A percentile compares a stretch with the other conserved stretches of the same genome.
phyloP scores from a whole-genome alignment of 2,888 invertebrate species.

The Carabus problematicus region DNA sequence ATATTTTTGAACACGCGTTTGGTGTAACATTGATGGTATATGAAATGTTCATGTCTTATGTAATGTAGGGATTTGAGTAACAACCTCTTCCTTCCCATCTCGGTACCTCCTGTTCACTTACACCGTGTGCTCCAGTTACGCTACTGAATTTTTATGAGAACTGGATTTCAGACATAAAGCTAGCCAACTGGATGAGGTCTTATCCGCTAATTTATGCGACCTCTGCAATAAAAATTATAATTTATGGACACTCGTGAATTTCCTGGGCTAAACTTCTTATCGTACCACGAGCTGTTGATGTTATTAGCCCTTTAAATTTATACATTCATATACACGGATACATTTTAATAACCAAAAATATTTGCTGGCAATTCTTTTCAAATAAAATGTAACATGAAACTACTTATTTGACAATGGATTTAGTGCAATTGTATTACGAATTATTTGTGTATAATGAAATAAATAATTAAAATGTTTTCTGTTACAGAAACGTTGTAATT shows the following conservation, averaged over 20 bases:
- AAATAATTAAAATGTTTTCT: too few species aligned
- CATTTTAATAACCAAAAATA: conserved; percentile 29
- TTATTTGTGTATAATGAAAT: too few species aligned
- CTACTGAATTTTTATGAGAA: conserved; percentile 26
- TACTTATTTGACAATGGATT: background rate
- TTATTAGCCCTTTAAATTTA: conserved; percentile 39
- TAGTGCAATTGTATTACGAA: too few species aligned
- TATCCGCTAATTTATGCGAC: conserved; percentile 40
- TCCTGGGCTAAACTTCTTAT: conserved; percentile 39
- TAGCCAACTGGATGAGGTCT: conserved; percentile 31
- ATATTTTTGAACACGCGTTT: too few species aligned
- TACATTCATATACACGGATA: conserved; percentile 36
- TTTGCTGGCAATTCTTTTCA: background rate
- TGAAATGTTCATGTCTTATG: too few species aligned
- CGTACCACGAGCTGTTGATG: conserved; percentile 39
- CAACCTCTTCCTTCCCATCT: background rate
- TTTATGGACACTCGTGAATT: conserved; percentile 40
- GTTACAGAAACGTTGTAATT: too few species aligned
- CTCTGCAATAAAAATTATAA: conserved; percentile 41
- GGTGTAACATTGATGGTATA: too few species aligned
- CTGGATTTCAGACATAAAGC: conserved; percentile 19
- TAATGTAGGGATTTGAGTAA: too few species aligned
- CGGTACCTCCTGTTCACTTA: background rate
- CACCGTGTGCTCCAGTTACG: too few species aligned
- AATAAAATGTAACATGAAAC: conserved; percentile 7